phyloP scores from a whole-genome alignment of 2,797 vertebrate species.

The Zalophus californianus region DNA sequence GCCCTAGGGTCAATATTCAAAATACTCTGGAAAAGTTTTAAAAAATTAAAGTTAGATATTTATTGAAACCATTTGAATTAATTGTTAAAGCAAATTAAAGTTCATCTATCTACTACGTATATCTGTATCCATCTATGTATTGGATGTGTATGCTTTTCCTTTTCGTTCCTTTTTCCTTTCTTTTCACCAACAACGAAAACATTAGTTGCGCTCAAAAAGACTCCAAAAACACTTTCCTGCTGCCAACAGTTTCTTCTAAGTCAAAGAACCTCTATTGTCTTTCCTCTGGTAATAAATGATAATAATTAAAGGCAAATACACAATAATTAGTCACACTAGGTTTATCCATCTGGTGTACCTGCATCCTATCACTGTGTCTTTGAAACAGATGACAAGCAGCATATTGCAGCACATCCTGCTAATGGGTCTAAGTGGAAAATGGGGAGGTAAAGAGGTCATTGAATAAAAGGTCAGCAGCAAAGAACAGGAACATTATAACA shows the following conservation, averaged over 20 bases:
- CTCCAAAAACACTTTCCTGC: conserved; percentile 80
- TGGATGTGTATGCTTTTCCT: background rate
- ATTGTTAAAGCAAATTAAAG: background rate
- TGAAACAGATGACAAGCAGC: conserved; percentile 91
- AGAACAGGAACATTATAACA: conserved; percentile 37
- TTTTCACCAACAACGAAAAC: conserved; percentile 72
- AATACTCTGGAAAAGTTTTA: background rate
- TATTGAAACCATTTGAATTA: background rate
- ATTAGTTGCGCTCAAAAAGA: conserved; percentile 66
- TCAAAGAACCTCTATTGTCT: conserved; percentile 92
- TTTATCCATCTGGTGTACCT: conserved; percentile 95
- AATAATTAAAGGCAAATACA: conserved; percentile 96
- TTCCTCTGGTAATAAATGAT: conserved; percentile 94
- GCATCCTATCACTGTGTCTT: conserved; percentile 90
- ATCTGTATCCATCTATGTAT: background rate
- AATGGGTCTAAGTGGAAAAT: conserved; percentile 87
- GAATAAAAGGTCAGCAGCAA: conserved; percentile 71
- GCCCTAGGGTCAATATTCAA: background rate
- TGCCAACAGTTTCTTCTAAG: conserved; percentile 87
- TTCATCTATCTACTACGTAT: background rate
- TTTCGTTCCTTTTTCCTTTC: background rate
- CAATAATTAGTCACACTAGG: conserved; percentile 96
- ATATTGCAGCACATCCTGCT: conserved; percentile 89
- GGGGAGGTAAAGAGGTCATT: conserved; percentile 85
- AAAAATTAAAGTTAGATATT: conserved; percentile 9